Evolutionary conservation across 2,797 vertebrate genomes (phyloP), one percentile per base, ranked within the genome.

Genomic region (Sebastes itinus): DNA sequence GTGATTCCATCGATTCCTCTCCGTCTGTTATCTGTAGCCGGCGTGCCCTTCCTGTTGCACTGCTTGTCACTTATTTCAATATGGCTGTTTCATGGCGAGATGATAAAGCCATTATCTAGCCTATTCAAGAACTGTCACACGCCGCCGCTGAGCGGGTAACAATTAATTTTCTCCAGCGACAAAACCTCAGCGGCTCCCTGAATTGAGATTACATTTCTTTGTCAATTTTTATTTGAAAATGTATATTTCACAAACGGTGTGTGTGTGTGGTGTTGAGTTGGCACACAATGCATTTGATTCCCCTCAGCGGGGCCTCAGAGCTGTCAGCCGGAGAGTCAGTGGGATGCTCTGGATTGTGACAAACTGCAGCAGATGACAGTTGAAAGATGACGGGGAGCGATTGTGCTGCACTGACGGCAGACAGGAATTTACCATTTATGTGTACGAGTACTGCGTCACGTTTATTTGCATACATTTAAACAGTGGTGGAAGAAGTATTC

Each of bases 51-150:
- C 72, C 46, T 81, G 83, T 81, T 81, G 80, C 81, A 61, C 75
- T 3, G 49, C 88, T 84, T 89, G 90, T 92, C 89, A 88, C 91
- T 89, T 84, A 73, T 87, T 84, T 88, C 83, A 71, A 67, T 56
- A 46, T 56, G 83, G 83, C 86, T 75, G 74, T 83, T 89, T 88
- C 84, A 84, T 78, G 83, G 79, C 81, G 81, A 65, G 80, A 92
- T 88, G 91, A 94, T 92, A 85, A 92, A 94, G 91, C 83, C 89
- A 92, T 94, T 94, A 94, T 94, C 89, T 82, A 60, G 83, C 84
- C 89, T 69, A 88, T 92, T 93, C 92, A 93, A 83, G 78, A 84
- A 64, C 89, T 92, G 94, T 92, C 94, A 90, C 87, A 82, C 55
- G 58, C 68, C 62, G 75, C 52, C 81, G 38, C 86, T 6, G 86